Base-by-base conservation (phyloP, 2,113 vertebrate genomes). In the Coracopsis vasa region DNA sequence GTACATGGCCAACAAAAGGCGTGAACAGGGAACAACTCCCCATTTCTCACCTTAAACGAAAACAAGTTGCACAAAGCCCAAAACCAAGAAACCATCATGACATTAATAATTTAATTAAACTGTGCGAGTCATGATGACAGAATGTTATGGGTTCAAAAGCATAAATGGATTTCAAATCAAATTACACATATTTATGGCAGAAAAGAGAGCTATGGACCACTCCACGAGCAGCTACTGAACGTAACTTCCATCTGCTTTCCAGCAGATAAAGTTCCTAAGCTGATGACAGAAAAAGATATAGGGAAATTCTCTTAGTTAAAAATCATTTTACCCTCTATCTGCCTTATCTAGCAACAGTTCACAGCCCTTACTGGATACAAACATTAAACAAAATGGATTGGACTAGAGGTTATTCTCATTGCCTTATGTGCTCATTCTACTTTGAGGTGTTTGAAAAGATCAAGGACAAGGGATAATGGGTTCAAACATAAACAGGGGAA, bases 311-410 rank as follows among this genome's bases (percentile, higher is more conserved):
- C 44, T 66, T 48, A 84, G 39, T 23, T 65, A 73, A 73, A 71
- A 83, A 29, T 16, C 14, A 60, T 50, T 90, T 66, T 44, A 67
- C 9, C 8, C 10, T 64, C 23, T 42, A 45, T 11, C 23, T 61
- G 27, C 58, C 65, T 65, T 25, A 60, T 29, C 24, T 10, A 67
- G 61, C 42, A 87, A 65, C 3, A 3, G 9, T 31, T 80, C 6
- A 0, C 2, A 5, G 53, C 24, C 16, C 1, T 54, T 51, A n/a
- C 66, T 65, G 4, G 27, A 23, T 0, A 79, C 8, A 78, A 80
- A 65, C 3, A 44, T 3, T 5, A 94, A 92, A 58, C 44, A 60
- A 56, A 94, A 72, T 0, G 0, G 41, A 56, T 3, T 31, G 10
- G 35, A 77, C 44, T 44, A 20, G 1, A 77, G 18, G 21, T 73